Conservation (phyloP, 2,888 invertebrate species). For the Drosophila fulvimacula region DNA sequence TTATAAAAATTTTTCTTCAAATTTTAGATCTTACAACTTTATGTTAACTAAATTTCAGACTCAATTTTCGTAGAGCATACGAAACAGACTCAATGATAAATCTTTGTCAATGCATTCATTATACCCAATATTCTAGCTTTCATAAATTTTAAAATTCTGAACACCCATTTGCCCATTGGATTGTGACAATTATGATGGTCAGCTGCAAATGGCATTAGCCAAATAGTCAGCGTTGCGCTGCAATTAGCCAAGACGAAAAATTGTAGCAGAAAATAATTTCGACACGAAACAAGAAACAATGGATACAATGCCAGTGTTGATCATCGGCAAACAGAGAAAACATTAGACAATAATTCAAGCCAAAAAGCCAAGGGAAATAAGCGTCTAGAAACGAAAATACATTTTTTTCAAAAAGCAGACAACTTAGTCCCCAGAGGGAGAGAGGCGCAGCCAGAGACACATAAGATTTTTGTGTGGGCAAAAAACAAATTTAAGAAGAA, state of each 20-base stretch:
- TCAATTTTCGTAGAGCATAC: not conserved
- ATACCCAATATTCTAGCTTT: not conserved
- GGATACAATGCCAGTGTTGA: constrained; percentile 44
- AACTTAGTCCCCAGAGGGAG: constrained; percentile 2
- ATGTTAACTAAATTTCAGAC: not conserved
- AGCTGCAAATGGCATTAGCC: constrained; percentile 49
- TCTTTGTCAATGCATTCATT: not conserved
- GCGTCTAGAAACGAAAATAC: constrained; percentile 51
- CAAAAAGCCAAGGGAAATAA: constrained; percentile 34
- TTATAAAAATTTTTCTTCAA: too few relatives aligned
- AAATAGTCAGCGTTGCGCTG: constrained; percentile 52
- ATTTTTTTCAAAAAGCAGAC: constrained; percentile 32
- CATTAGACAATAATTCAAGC: constrained; percentile 38
- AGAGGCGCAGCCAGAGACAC: constrained; percentile 8
- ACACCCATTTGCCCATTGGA: not conserved
- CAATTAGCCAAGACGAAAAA: constrained; percentile 60
- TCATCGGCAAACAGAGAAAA: constrained; percentile 17
- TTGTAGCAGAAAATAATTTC: constrained; percentile 65
- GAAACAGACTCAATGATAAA: not conserved
- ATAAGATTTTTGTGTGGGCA: constrained; percentile 23
- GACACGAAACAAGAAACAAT: constrained; percentile 47
- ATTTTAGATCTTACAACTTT: not conserved
- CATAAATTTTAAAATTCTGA: not conserved
- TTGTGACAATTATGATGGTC: constrained; percentile 48
- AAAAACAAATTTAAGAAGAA: not conserved